phyloP scores from a whole-genome alignment of 1,140 invertebrate species.

The Holcopasites calliopsidis region DNA sequence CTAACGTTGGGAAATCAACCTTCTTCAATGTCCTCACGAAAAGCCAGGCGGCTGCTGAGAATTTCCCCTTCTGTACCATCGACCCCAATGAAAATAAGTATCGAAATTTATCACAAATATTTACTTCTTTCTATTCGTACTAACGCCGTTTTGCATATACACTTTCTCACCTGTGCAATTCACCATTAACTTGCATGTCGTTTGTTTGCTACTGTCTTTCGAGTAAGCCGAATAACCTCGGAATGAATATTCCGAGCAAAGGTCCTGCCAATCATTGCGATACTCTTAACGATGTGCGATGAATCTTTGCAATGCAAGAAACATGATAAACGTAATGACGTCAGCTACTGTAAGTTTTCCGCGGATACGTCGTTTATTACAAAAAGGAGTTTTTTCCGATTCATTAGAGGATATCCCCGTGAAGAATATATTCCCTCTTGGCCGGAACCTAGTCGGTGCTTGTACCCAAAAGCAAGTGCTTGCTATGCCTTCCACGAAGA shows the following conservation, averaged over 20 bases:
- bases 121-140: no score
- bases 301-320: neutral
- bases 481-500: slow-evolving; percentile 76
- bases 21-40: slow-evolving; percentile 99
- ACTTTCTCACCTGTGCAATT: neutral
- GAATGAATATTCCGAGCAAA: neutral
- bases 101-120: no score
- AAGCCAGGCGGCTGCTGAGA: slow-evolving; percentile 98
- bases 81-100: slow-evolving; percentile 99
- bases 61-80: slow-evolving; percentile 99
- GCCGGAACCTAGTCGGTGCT: slow-evolving; percentile 35
- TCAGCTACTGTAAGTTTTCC: neutral
- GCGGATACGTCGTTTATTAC: slow-evolving; percentile 37
- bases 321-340: neutral
- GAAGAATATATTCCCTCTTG: neutral
- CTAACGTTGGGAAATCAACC: slow-evolving; percentile 99
- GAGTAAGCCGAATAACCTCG: neutral
- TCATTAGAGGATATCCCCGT: slow-evolving; percentile 46
- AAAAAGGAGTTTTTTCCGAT: slow-evolving; percentile 35
- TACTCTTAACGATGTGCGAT: slow-evolving; percentile 43
- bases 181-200: neutral
- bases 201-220: neutral
- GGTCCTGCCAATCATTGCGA: neutral
- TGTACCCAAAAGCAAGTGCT: slow-evolving; percentile 69
- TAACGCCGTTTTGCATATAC: no score